These are phyloP conservation scores for Papio anubis DNA, from an alignment of 2,113 vertebrate species.

Conservation along the genomic window DNA sequence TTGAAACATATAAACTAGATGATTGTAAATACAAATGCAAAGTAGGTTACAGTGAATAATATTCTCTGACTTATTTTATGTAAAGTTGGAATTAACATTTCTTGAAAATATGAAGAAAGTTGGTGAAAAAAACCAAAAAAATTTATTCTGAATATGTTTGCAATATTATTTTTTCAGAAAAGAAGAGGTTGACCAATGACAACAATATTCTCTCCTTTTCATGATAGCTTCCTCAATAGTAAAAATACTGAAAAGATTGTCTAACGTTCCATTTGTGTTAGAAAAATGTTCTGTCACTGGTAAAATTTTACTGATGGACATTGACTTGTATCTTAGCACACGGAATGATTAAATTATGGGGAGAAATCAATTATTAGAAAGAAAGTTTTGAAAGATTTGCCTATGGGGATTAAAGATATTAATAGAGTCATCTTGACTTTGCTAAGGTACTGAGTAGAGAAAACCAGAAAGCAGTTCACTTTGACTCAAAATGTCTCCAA, in stretches of 20 bases:
- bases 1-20: not conserved
- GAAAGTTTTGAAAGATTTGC: slow-evolving; percentile 61
- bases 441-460: slow-evolving; percentile 64
- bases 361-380: slow-evolving; percentile 56
- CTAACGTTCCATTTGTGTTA: not conserved
- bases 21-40: not conserved
- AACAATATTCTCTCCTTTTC: not conserved
- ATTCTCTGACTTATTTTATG: not conserved
- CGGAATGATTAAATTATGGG: not conserved
- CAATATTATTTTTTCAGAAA: not conserved
- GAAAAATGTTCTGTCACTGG: not conserved
- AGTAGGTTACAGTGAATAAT: not conserved
- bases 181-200: not conserved
- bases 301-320: not conserved
- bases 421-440: slow-evolving; percentile 70
- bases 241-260: not conserved
- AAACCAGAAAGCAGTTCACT: slow-evolving; percentile 71
- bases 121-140: not conserved
- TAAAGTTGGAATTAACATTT: not conserved
- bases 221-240: not conserved
- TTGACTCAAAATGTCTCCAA: slow-evolving; percentile 77
- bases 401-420: slow-evolving; percentile 60
- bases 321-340: slow-evolving; percentile 18
- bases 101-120: not conserved
- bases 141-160: not conserved